Conservation (phyloP, 2,888 invertebrate species). For the Lamellibrachia satsuma region DNA sequence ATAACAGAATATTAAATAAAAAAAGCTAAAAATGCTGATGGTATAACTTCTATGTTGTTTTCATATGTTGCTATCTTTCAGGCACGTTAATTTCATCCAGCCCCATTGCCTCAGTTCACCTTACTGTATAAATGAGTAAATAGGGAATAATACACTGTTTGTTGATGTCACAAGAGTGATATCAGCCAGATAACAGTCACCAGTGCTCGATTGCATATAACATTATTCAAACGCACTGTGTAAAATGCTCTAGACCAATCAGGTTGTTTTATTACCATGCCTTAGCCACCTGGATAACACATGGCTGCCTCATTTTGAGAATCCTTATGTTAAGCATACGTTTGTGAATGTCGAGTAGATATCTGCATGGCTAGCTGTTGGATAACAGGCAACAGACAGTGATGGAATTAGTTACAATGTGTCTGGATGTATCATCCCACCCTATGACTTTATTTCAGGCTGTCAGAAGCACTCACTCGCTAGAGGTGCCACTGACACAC, state of each 20-base stretch:
- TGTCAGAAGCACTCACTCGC: constrained; percentile 65
- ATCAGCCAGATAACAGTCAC: too few relatives aligned
- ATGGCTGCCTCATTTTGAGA: too few relatives aligned
- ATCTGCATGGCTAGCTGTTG: too few relatives aligned
- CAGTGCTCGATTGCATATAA: too few relatives aligned
- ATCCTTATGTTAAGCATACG: too few relatives aligned
- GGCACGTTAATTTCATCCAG: background rate
- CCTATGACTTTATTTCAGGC: constrained; percentile 54
- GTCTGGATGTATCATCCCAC: background rate
- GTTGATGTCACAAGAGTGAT: too few relatives aligned
- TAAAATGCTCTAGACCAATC: too few relatives aligned
- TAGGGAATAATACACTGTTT: background rate
- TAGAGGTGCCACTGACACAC: constrained; percentile 67
- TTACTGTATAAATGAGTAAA: background rate
- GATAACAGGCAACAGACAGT: too few relatives aligned
- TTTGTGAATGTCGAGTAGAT: too few relatives aligned
- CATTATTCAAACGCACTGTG: too few relatives aligned
- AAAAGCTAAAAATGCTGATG: background rate
- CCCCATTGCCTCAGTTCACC: background rate
- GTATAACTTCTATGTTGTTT: constrained; percentile 19
- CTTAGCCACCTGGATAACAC: too few relatives aligned
- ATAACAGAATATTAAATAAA: background rate
- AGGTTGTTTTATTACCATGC: too few relatives aligned
- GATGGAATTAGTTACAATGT: background rate
- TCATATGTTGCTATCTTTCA: constrained; percentile 19